Evolutionary conservation across 64 coral and sea anemone genomes (phyloP), one percentile per base, ranked within the genome.

Genomic region (Dendrophyllia cribrosa): DNA sequence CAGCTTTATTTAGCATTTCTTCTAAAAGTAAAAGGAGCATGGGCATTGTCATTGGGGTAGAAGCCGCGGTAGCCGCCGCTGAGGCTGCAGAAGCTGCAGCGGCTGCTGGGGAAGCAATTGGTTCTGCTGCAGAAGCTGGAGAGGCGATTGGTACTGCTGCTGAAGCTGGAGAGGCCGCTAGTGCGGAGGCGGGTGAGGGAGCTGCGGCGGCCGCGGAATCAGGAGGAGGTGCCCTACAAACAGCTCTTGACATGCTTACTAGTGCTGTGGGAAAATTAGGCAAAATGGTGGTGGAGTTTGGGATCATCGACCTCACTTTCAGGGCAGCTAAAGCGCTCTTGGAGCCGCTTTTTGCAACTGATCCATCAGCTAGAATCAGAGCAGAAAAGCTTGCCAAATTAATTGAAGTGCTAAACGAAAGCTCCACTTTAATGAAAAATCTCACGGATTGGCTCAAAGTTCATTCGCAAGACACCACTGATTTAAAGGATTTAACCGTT

Each of bases 11-110:
- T 16, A 60, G 4, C 9, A 16, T 60, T 3, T 60, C 16, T 12
- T 9, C 16, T 16, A 4, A 9, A 2, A 3, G 9, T 16, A 60
- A 60, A 60, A 16, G 16, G 9, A 60, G 1, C 13, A 73, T 73
- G 70, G 70, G 70, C 1, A 73, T 73, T 17, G 21, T 45, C 9
- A 13, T 73, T 73, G 70, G 70, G 4, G 70, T 73, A 26, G 70
- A 73, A 45, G 70, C 70, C 7, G 70, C 70, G 9, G 70, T 73
- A 73, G 43, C 1, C 21, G 70, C 21, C 1, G 70, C 70, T 26
- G 70, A 73, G 3, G 70, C 70, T 26, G 70, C 70, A 73, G 70
- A 73, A 22, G 70, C 70, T 17, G 70, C 70, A 13, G 70, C 70
- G 19, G 70, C 7, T 9, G 70, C 21, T 26, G 43, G 21, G 10